phyloP scores from a whole-genome alignment of 2,888 invertebrate species.

The Sarcophaga rosellei region DNA sequence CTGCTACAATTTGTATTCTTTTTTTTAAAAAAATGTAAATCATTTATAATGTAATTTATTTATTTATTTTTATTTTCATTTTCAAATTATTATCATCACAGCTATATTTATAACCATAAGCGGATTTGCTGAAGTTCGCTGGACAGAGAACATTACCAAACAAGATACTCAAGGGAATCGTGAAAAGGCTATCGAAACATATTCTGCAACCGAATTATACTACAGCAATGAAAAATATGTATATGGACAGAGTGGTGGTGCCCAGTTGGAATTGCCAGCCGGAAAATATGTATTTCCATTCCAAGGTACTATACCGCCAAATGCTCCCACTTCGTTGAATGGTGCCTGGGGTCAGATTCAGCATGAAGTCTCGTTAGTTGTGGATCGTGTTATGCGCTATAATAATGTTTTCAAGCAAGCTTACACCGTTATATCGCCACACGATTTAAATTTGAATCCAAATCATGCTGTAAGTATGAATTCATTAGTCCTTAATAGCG shows the following conservation, averaged over 20 bases:
- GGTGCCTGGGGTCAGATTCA: constrained; percentile 88
- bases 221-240: constrained; percentile 78
- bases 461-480: constrained; percentile 83
- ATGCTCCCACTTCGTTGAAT: constrained; percentile 90
- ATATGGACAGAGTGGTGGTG: constrained; percentile 82
- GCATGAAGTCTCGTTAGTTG: constrained; percentile 88
- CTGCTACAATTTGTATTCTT: not conserved
- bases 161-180: constrained; percentile 77
- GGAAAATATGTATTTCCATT: constrained; percentile 90
- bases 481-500: not conserved
- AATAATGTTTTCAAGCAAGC: constrained; percentile 90
- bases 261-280: constrained; percentile 86
- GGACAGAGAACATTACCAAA: constrained; percentile 78
- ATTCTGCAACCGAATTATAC: constrained; percentile 77
- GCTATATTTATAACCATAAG: constrained; percentile 79
- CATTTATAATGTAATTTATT: not conserved
- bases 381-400: constrained; percentile 93
- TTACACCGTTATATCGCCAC: constrained; percentile 89
- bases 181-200: constrained; percentile 75
- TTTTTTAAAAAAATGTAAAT: too few species aligned
- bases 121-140: constrained; percentile 79
- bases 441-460: constrained; percentile 89
- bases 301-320: constrained; percentile 83
- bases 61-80: constrained; percentile 8
- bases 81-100: constrained; percentile 54